Base-by-base conservation (phyloP, 2,888 invertebrate species). In the Tetrapedia diversipes region DNA sequence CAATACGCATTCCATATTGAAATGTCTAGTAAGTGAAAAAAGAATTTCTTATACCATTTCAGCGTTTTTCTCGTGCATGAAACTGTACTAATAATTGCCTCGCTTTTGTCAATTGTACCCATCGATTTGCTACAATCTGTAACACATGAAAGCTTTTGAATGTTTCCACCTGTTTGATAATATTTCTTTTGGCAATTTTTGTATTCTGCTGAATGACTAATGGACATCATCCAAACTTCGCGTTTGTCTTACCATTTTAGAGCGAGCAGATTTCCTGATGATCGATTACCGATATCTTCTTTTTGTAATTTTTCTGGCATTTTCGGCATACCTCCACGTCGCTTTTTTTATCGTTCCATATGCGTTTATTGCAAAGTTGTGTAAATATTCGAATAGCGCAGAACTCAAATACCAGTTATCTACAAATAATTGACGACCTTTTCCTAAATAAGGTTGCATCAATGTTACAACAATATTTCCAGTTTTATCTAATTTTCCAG, bases 221-320 rank as follows among this genome's bases (percentile, higher is more conserved):
- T 56, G 22, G 65, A 66, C 14, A 64, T 27, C 56, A 66, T 47
- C 34, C 24, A 47, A 37, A 66, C 65, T 14, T 66, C 56, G 37
- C 65, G 54, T 56, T 65, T 65, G 34, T 65, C 56, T 87, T 63
- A 64, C 43, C 61, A 69, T 22, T 61, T 70, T 16, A 70, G 24
- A 24, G 69, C 63, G 14, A 64, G 57, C 64, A n/a, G 19, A 19
- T 71, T 64, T 2, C 39, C 19, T 29, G 86, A 87, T 22, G 87
- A 74, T 27, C 88, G 77, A 81, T 84, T 83, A 49, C 66, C 59
- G 7, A 89, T 22, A 34, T 70, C 54, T 27, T 60, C 53, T 24
- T 7, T 2, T 37, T 54, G 27, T 29, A 47, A 29, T 70, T 69
- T 80, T 74, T 81, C 19, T 7, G 45, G 34, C 32, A 65, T 65